phyloP scores from a whole-genome alignment of 2,113 vertebrate genomes.

The Seriola dumerili region DNA sequence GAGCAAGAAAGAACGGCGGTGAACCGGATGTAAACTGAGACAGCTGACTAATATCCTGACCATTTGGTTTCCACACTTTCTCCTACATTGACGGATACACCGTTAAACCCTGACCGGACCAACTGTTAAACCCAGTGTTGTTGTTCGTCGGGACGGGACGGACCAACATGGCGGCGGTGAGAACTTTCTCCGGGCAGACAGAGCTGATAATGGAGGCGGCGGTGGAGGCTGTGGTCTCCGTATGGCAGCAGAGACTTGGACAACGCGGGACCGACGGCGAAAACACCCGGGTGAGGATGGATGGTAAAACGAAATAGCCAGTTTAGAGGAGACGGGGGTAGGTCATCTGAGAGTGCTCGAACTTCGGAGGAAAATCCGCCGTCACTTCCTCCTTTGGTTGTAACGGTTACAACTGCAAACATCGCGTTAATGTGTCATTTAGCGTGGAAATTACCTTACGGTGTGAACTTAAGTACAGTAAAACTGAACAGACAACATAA shows the following conservation, averaged over 20 bases:
- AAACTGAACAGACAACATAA: background rate
- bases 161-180: background rate
- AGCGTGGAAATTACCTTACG: background rate
- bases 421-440: background rate
- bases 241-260: background rate
- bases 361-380: slow-evolving; percentile 18
- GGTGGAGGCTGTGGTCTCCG: slow-evolving; percentile 34
- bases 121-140: fast-evolving
- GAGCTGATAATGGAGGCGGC: slow-evolving; percentile 62
- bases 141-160: background rate
- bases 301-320: too few relatives aligned
- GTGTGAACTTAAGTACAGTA: background rate
- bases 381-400: slow-evolving; percentile 56
- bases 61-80: background rate
- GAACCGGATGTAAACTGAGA: slow-evolving; percentile 33
- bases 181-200: slow-evolving; percentile 55
- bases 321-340: too few relatives aligned
- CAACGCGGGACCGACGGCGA: background rate
- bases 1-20: background rate
- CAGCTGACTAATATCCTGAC: background rate
- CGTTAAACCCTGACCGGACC: background rate
- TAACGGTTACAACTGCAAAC: background rate
- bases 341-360: background rate
- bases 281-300: slow-evolving; percentile 19
- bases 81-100: background rate